Percentiles rank a stretch among this genome's conserved stretches.
Evolutionary conservation across 2,797 vertebrate species (phyloP).

Genomic region (Falco cherrug): DNA sequence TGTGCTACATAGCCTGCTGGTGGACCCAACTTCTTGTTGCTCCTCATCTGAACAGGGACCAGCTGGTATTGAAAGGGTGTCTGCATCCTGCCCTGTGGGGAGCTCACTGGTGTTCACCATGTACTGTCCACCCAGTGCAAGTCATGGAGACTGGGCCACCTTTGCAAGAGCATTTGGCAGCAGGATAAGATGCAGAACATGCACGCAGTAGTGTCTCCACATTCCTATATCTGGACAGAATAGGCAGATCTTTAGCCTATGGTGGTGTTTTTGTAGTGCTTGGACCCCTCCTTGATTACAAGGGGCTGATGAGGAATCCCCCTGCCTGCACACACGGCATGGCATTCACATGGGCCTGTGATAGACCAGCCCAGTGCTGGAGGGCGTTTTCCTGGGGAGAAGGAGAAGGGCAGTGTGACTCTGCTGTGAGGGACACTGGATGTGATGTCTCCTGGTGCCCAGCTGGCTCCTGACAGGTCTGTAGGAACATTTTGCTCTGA

Average conservation of each 20-base stretch:
- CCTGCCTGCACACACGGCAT: not conserved
- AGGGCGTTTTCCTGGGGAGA: not conserved
- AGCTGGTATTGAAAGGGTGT: not conserved
- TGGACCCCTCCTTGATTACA: not conserved
- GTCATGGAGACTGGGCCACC: not conserved
- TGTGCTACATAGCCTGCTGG: not conserved
- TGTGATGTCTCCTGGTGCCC: not conserved
- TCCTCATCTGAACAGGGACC: not conserved
- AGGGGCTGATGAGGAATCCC: not conserved
- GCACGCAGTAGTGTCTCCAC: not conserved
- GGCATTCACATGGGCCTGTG: not conserved
- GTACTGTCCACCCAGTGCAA: accelerated
- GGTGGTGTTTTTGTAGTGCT: not conserved
- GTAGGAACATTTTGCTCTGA: not conserved
- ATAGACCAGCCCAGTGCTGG: not conserved
- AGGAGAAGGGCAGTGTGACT: not conserved
- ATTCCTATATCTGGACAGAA: not conserved
- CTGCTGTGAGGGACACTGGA: not conserved
- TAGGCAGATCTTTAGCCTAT: not conserved
- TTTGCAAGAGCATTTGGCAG: not conserved
- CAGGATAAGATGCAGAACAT: not conserved
- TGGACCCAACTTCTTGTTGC: not conserved
- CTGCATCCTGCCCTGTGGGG: not conserved
- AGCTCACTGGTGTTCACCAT: accelerated
- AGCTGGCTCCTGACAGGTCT: not conserved